Evolutionary conservation across 2,888 invertebrate genomes (phyloP).

Genomic region (Drosophila merina): DNA sequence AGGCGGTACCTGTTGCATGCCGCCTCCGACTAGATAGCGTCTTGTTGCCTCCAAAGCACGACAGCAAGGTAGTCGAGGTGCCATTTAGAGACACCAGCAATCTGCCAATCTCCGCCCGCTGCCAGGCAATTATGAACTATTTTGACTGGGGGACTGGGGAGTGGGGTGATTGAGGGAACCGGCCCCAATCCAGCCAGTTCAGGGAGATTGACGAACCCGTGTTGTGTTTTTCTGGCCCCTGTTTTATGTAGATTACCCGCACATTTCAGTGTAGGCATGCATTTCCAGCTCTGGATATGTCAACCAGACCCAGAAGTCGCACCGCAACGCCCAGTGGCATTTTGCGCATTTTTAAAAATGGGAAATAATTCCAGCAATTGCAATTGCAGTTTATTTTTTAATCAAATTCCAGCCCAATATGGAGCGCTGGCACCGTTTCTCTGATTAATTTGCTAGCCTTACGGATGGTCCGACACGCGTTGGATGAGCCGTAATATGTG

Average conservation of each 20-base stretch:
- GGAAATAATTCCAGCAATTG: slow-evolving; percentile 32
- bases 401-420: slow-evolving; percentile 51
- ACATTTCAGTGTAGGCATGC: slow-evolving; percentile 29
- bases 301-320: slow-evolving; percentile 26
- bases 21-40: slow-evolving; percentile 51
- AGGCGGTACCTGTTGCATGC: slow-evolving; percentile 37
- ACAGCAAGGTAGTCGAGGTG: slow-evolving; percentile 68
- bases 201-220: slow-evolving; percentile 36
- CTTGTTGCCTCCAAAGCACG: slow-evolving; percentile 48
- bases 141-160: slow-evolving; percentile 45
- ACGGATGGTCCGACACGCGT: slow-evolving; percentile 49
- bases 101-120: slow-evolving; percentile 36
- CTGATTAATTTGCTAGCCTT: slow-evolving; percentile 51
- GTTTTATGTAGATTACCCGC: slow-evolving; percentile 37
- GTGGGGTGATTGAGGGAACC: slow-evolving; percentile 31
- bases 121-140: slow-evolving; percentile 70
- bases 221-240: slow-evolving; percentile 8
- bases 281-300: slow-evolving; percentile 24
- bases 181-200: slow-evolving; percentile 34
- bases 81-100: slow-evolving; percentile 58
- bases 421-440: slow-evolving; percentile 39
- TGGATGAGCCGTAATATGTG: slow-evolving; percentile 37
- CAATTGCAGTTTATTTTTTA: slow-evolving; percentile 39
- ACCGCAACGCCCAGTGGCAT: slow-evolving; percentile 46
- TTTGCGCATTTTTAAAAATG: slow-evolving; percentile 22